Evolutionary conservation across 2,113 vertebrate genomes (phyloP).

Genomic region (human (Homo sapiens)): DNA sequence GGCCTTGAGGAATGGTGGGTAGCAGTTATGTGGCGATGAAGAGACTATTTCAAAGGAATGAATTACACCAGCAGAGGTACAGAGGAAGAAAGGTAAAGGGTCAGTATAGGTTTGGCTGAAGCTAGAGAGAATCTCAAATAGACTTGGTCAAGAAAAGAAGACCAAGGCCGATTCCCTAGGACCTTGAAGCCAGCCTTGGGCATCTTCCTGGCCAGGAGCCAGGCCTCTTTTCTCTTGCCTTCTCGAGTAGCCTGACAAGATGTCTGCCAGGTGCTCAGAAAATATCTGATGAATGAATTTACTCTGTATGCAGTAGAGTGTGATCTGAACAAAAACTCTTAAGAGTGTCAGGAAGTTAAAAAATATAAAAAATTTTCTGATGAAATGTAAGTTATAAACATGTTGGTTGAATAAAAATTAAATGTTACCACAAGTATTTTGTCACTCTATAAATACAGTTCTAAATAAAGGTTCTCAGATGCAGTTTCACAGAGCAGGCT

Average conservation of each 20-base stretch:
- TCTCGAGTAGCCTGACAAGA: neutral
- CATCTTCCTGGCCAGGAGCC: neutral
- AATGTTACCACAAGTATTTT: neutral
- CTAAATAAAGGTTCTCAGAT: neutral
- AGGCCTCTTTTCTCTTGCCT: neutral
- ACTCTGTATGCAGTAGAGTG: neutral
- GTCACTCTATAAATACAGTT: neutral
- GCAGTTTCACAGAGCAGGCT: neutral
- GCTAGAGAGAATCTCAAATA: neutral
- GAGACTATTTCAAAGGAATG: neutral
- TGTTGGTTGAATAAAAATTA: neutral
- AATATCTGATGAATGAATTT: neutral
- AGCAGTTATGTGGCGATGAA: accelerated
- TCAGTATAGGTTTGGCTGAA: accelerated
- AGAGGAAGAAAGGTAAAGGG: neutral
- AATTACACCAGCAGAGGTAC: neutral
- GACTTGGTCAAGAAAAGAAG: no score
- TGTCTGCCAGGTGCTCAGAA: neutral
- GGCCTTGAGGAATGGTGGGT: neutral
- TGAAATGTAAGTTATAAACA: neutral
- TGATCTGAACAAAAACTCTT: neutral
- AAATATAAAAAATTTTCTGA: neutral
- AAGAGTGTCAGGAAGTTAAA: no score
- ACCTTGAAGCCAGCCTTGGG: accelerated
- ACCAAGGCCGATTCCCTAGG: neutral